phyloP scores from a whole-genome alignment of 2,797 vertebrate species.

The Tapera naevia region DNA sequence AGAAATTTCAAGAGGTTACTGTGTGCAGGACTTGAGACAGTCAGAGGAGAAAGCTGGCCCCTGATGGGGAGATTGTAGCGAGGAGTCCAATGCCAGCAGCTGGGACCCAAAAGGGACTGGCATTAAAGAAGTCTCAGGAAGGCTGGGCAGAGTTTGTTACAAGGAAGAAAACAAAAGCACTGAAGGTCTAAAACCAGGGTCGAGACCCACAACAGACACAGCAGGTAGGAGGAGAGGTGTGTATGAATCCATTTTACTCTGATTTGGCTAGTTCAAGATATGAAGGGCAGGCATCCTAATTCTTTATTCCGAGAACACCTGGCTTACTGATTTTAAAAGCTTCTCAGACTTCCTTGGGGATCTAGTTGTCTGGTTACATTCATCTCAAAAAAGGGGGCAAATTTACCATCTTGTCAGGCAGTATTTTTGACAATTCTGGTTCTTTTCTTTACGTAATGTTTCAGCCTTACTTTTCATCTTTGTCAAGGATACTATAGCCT shows the following conservation, averaged over 20 bases:
- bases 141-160: not conserved
- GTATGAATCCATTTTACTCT: not conserved
- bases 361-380: not conserved
- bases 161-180: not conserved
- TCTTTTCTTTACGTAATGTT: not conserved
- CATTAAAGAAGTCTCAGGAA: not conserved
- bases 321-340: not conserved
- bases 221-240: not conserved
- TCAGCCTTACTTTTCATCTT: not conserved
- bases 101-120: not conserved
- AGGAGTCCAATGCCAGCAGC: not conserved
- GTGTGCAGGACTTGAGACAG: not conserved
- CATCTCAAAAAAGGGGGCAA: not conserved
- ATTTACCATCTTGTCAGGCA: not conserved
- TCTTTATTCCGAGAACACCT: not conserved
- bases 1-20: not conserved
- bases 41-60: not conserved
- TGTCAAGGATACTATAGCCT: not conserved
- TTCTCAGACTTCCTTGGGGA: not conserved
- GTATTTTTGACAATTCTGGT: not conserved
- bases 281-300: not conserved
- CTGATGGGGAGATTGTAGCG: accelerated
- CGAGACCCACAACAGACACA: not conserved
- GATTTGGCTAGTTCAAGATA: not conserved
- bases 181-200: not conserved